Percentiles rank a stretch among this genome's conserved stretches.
phyloP scores from a whole-genome alignment of 2,113 vertebrate species.

The Puffinus mauretanicus region DNA sequence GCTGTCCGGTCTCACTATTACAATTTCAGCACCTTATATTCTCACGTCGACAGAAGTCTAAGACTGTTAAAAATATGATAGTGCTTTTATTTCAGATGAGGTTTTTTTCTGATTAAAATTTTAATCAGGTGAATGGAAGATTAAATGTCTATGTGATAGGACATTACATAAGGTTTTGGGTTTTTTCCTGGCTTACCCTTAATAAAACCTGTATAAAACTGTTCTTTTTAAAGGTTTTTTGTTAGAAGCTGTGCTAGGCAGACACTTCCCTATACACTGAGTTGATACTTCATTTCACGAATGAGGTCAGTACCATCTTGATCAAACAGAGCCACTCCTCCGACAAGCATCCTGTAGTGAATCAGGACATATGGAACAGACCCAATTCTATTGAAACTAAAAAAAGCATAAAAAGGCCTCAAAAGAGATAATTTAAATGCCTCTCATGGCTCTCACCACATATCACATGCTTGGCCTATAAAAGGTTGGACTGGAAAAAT shows the following conservation, averaged over 20 bases:
- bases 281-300: conserved; percentile 18
- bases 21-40: background rate
- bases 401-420: conserved; percentile 45
- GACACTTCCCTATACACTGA: background rate
- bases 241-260: background rate
- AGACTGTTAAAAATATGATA: background rate
- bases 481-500: conserved; percentile 29
- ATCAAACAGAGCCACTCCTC: conserved; percentile 52
- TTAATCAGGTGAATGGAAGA: background rate
- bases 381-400: conserved; percentile 40
- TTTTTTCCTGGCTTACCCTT: background rate
- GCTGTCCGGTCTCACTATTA: background rate
- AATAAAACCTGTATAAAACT: background rate
- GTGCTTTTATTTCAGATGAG: background rate
- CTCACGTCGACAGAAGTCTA: background rate
- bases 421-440: conserved; percentile 50
- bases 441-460: background rate
- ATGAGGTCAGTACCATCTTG: conserved; percentile 50
- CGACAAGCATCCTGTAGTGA: background rate
- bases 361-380: conserved; percentile 44
- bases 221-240: background rate
- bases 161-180: background rate
- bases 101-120: background rate
- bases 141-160: background rate
- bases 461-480: conserved; percentile 1